Evolutionary conservation across 2,113 vertebrate species (phyloP).

Genomic region (Entelurus aequoreus): DNA sequence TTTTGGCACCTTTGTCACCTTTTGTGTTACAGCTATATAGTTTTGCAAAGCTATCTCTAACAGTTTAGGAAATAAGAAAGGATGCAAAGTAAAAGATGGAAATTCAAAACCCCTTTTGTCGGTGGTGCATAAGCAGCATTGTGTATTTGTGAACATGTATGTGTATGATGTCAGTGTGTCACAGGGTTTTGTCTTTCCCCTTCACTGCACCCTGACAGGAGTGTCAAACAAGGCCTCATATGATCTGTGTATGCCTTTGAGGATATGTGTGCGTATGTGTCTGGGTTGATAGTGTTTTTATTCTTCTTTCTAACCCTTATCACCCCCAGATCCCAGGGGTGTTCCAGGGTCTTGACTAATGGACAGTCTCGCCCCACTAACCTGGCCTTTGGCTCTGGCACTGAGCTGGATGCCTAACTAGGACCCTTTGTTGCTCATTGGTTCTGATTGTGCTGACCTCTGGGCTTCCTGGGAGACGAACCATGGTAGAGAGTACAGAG

Average conservation of each 20-base stretch:
- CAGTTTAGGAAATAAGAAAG: slow-evolving; percentile 23
- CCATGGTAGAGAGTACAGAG: slow-evolving; percentile 25
- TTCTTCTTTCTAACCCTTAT: slow-evolving; percentile 51
- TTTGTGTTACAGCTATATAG: slow-evolving; percentile 17
- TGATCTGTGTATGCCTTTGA: slow-evolving; percentile 63
- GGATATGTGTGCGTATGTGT: slow-evolving; percentile 53
- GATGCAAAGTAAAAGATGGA: slow-evolving; percentile 31
- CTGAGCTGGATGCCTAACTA: slow-evolving; percentile 61
- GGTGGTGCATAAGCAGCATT: slow-evolving; percentile 15
- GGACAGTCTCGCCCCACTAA: slow-evolving; percentile 64
- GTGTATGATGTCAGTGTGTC: slow-evolving; percentile 52
- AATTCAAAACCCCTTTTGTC: slow-evolving; percentile 20
- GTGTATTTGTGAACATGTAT: slow-evolving; percentile 31
- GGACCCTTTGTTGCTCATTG: slow-evolving; percentile 68
- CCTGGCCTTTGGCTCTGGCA: slow-evolving; percentile 67
- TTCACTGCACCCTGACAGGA: slow-evolving; percentile 72
- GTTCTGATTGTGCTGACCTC: slow-evolving; percentile 71
- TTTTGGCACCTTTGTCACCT: slow-evolving; percentile 12
- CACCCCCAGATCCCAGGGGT: slow-evolving; percentile 53
- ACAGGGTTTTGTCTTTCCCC: slow-evolving; percentile 65
- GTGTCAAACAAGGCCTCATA: slow-evolving; percentile 68
- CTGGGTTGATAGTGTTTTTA: slow-evolving; percentile 63
- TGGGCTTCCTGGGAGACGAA: slow-evolving; percentile 55
- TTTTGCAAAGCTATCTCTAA: slow-evolving; percentile 37
- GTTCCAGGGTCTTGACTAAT: slow-evolving; percentile 67